Base-by-base conservation (phyloP, 2,888 invertebrate species). In the Xanthia icteritia region DNA sequence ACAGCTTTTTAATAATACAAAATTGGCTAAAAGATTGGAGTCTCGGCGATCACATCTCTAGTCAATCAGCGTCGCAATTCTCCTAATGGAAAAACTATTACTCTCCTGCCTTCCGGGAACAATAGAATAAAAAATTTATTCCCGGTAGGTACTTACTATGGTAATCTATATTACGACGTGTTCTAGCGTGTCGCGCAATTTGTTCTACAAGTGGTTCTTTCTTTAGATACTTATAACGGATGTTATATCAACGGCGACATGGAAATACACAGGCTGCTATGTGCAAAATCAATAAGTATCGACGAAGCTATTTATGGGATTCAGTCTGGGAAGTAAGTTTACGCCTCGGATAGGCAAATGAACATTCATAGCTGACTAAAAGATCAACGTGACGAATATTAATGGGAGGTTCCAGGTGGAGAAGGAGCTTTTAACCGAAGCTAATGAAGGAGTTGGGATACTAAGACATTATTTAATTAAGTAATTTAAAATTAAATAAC, bases 11-110 rank as follows among this genome's bases (percentile, higher is more conserved):
- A 84, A 81, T 76, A 69, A 72, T 66, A 74, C 77, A 82, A 80
- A 82, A 83, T 83, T 78, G 73, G 58, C 71, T 77, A 72, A 86
- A 73, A 66, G 71, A 86, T 83, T 76, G 73, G 39, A 86, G 73
- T 79, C 76, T 69, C 69, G 73, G 68, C 69, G 76, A 85, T 84
- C 84, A 86, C 84, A 85, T 89, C 85, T 90, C 86, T 86, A 89
- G 85, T 88, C 90, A 91, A 92, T 91, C 90, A 90, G 86, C 83
- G 85, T 88, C 85, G 83, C 89, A 88, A 87, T 91, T 89, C 81
- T 81, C 86, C 84, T 93, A 93, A 94, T 93, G 91, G 91, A 92
- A 92, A 92, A 93, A 91, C 92, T 92, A 93, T 93, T 92, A 92
- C 89, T 90, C 87, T 89, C 81, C 85, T 86, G 85, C 75, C 86